phyloP scores from a whole-genome alignment of 2,113 vertebrate genomes.

The Oxyruncus cristatus region DNA sequence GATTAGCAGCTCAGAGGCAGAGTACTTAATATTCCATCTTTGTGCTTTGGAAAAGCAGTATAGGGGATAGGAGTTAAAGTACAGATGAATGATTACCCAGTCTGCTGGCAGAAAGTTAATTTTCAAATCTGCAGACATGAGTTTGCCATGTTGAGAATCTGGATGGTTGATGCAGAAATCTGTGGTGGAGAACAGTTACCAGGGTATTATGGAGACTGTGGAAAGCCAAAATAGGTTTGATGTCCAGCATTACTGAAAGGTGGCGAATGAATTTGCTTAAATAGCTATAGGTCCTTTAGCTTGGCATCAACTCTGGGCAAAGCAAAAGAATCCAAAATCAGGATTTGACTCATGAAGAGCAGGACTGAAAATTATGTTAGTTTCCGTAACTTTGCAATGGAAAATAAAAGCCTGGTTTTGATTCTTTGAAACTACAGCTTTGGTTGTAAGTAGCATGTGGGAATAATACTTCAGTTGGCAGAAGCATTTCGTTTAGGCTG shows the following conservation, averaged over 20 bases:
- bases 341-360: background rate
- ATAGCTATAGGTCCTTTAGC: background rate
- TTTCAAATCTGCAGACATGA: background rate
- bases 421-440: background rate
- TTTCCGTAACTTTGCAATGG: background rate
- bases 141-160: background rate
- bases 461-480: background rate
- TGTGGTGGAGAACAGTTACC: fast-evolving
- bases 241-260: background rate
- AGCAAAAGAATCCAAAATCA: background rate
- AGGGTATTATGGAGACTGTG: background rate
- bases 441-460: no score
- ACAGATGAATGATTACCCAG: background rate
- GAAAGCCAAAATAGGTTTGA: background rate
- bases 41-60: background rate
- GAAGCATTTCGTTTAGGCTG: background rate
- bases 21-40: background rate
- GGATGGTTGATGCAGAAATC: background rate
- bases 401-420: background rate
- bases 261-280: background rate
- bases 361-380: background rate
- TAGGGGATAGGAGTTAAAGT: background rate
- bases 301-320: background rate
- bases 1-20: background rate
- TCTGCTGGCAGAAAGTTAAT: background rate